Evolutionary conservation across 2,797 vertebrate genomes (phyloP).

Genomic region (Betta splendens): DNA sequence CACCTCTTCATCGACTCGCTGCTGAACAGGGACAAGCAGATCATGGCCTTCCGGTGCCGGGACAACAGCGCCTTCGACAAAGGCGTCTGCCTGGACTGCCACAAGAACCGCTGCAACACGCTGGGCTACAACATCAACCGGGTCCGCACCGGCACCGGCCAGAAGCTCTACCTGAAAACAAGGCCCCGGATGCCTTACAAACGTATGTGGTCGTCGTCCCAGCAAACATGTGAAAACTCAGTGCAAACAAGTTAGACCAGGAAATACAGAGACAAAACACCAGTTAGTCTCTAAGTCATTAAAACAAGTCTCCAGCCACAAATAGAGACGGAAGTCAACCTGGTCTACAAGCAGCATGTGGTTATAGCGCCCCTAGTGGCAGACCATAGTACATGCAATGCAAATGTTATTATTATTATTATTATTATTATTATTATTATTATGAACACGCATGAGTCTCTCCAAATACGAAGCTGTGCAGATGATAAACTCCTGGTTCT

Average conservation of each 20-base stretch:
- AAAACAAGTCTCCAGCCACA: no score
- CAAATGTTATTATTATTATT: no score
- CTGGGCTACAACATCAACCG: conserved; percentile 88
- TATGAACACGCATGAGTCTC: no score
- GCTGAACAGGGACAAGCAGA: conserved; percentile 84
- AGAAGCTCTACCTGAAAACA: conserved; percentile 88
- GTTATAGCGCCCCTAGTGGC: no score
- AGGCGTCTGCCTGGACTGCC: conserved; percentile 90
- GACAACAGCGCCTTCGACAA: conserved; percentile 87
- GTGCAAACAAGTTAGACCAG: no score
- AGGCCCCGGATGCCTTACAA: conserved; percentile 88
- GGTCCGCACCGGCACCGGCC: conserved; percentile 69
- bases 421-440: no score
- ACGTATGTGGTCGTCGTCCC: conserved; percentile 74
- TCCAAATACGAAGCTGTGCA: not conserved
- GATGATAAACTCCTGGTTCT: not conserved
- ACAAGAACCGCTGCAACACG: conserved; percentile 88
- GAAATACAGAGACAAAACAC: no score
- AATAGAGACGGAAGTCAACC: no score
- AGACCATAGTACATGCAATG: no score
- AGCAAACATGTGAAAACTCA: no score
- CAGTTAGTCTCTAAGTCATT: no score
- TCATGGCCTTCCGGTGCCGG: conserved; percentile 88
- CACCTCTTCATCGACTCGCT: conserved; percentile 95
- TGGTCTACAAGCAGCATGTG: no score